Percentiles rank a stretch among this genome's conserved stretches.
Evolutionary conservation across 92 coral and sea anemone genomes (phyloP).

Genomic region (Phenganax subtilis): DNA sequence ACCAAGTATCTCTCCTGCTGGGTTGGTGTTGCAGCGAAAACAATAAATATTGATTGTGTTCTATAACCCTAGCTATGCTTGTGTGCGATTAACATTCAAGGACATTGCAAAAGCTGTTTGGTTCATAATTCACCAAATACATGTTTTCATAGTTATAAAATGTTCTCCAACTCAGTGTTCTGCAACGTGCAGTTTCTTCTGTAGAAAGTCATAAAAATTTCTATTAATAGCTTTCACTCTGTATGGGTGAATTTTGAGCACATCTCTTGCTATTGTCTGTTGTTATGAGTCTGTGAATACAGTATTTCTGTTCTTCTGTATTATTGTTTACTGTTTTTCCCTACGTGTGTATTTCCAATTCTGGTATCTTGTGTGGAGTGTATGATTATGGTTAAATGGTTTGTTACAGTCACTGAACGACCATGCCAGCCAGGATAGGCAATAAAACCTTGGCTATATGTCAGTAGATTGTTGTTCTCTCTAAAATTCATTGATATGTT

Average conservation of each 20-base stretch:
- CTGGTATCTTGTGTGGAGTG: conserved; percentile 39
- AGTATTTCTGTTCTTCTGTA: not conserved
- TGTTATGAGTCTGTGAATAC: not conserved
- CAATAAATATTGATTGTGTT: conserved; percentile 13
- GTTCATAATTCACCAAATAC: not conserved
- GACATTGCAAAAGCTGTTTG: conserved; percentile 17
- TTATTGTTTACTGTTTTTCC: not conserved
- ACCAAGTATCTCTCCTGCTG: conserved; percentile 39
- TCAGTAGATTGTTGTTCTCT: not conserved
- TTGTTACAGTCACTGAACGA: conserved; percentile 42
- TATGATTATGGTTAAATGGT: conserved; percentile 10
- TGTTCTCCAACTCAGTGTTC: too few relatives aligned
- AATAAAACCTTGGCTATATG: not conserved
- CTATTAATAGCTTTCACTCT: too few relatives aligned
- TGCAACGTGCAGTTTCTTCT: too few relatives aligned
- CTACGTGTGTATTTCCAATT: not conserved
- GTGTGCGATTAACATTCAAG: not conserved
- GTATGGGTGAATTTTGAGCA: not conserved
- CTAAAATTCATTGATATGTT: not conserved
- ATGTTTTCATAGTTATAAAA: too few relatives aligned
- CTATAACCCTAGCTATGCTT: not conserved
- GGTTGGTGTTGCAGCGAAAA: conserved; percentile 41
- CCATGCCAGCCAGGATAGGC: conserved; percentile 29
- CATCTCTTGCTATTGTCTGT: conserved; percentile 4
- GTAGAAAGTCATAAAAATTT: too few relatives aligned